Evolutionary conservation across 2,113 vertebrate genomes (phyloP).

Genomic region (Chunga burmeisteri): DNA sequence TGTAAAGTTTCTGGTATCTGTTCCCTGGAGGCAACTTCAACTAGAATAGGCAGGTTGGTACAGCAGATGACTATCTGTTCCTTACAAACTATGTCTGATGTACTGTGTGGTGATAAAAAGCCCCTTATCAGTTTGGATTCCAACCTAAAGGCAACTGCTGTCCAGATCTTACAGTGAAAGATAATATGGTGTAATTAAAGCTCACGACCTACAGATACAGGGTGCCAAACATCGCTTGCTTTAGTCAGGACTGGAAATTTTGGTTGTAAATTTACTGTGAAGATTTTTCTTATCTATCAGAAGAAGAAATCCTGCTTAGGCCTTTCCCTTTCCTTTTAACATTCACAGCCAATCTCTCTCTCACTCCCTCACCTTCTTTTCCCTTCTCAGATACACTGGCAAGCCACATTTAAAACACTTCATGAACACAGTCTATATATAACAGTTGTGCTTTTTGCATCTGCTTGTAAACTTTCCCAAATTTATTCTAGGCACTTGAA

Average conservation of each 20-base stretch:
- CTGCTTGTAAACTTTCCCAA: conserved; percentile 3
- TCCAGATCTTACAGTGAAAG: conserved; percentile 70
- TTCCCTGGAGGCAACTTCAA: conserved; percentile 59
- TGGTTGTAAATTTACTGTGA: conserved; percentile 20
- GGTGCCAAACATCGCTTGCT: background rate
- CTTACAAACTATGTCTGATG: conserved; percentile 12
- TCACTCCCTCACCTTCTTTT: background rate
- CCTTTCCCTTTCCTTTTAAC: background rate
- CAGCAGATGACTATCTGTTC: conserved; percentile 58
- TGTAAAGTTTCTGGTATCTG: conserved; percentile 64
- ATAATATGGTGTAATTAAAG: conserved; percentile 60
- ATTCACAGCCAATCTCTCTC: background rate
- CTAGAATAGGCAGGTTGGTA: conserved; percentile 56
- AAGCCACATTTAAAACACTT: background rate
- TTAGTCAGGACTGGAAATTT: conserved; percentile 34
- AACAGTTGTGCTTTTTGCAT: background rate
- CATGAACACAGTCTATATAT: background rate
- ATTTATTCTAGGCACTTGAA: conserved; percentile 23
- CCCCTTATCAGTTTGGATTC: conserved; percentile 73
- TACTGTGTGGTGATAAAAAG: conserved; percentile 56
- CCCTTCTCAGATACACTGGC: background rate
- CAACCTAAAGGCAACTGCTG: conserved; percentile 67
- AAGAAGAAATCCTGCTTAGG: background rate
- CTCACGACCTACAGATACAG: conserved; percentile 16
- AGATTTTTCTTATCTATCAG: conserved; percentile 15